A percentile compares a stretch with the other conserved stretches of the same genome.
These are phyloP conservation scores for Acropora tenuis DNA, from an alignment of 64 coral and sea anemone genomes.

Conservation along the genomic window DNA sequence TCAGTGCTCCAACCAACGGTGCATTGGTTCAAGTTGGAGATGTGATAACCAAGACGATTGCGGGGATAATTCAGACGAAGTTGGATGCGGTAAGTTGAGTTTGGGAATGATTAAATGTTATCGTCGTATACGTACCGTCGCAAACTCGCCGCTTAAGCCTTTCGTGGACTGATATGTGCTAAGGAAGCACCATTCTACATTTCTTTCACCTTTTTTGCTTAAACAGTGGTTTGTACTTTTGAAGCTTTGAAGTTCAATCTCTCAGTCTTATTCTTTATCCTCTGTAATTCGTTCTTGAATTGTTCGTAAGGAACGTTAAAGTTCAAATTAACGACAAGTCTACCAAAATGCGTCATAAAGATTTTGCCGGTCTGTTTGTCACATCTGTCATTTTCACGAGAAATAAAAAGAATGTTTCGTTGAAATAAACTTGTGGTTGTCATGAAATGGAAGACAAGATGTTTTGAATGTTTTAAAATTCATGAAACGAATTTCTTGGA, in stretches of 20 bases:
- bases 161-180: background rate
- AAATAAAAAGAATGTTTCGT: background rate
- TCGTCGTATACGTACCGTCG: background rate
- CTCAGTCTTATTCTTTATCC: background rate
- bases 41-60: constrained; percentile 87
- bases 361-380: background rate
- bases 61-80: constrained; percentile 89
- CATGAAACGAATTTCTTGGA: no score
- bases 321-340: constrained; percentile 11
- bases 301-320: background rate
- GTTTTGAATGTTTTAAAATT: no score
- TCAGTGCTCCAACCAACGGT: constrained; percentile 75
- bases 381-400: background rate
- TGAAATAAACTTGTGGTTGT: background rate
- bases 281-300: background rate
- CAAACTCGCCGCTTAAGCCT: background rate
- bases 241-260: no score
- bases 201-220: no score
- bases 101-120: background rate
- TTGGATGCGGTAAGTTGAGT: constrained; percentile 68
- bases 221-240: no score
- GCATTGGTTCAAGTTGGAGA: constrained; percentile 58
- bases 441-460: no score
- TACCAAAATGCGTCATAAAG: background rate
- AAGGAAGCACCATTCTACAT: background rate